phyloP scores from a whole-genome alignment of 1,140 invertebrate species.

The Nomia melanderi region DNA sequence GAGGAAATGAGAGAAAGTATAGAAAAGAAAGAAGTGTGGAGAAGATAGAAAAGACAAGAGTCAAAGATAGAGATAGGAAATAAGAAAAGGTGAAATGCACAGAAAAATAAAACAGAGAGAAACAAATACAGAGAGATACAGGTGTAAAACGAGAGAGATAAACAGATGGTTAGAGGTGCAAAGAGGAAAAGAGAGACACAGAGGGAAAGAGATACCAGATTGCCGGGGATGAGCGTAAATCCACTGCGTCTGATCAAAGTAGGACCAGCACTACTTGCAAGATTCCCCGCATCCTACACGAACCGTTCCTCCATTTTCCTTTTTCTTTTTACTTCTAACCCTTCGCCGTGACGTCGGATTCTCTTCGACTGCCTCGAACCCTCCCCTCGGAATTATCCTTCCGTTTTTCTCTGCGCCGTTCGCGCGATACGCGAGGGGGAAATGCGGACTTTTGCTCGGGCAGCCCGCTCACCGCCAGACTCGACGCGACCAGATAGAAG shows the following conservation, averaged over 20 bases:
- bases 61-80: no score
- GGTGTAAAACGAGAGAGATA: background rate
- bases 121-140: no score
- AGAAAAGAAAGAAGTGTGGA: no score
- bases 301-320: conserved; percentile 1
- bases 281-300: conserved; percentile 52
- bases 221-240: conserved; percentile 66
- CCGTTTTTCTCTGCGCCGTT: conserved; percentile 21
- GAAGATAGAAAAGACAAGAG: no score
- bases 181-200: background rate
- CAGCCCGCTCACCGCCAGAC: background rate
- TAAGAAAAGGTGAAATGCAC: no score
- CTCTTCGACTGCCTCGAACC: conserved; percentile 4
- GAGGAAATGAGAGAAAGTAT: no score
- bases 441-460: background rate
- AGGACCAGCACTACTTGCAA: conserved; percentile 65
- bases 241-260: conserved; percentile 73
- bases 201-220: conserved; percentile 17
- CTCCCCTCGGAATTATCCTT: conserved; percentile 27
- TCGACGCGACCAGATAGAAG: background rate
- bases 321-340: background rate
- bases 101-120: no score
- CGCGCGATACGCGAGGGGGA: background rate
- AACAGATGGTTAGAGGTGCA: background rate
- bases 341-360: background rate